These are phyloP conservation scores for Apotomis betuletana DNA, from an alignment of 2,888 invertebrate genomes.

Conservation along the genomic window DNA sequence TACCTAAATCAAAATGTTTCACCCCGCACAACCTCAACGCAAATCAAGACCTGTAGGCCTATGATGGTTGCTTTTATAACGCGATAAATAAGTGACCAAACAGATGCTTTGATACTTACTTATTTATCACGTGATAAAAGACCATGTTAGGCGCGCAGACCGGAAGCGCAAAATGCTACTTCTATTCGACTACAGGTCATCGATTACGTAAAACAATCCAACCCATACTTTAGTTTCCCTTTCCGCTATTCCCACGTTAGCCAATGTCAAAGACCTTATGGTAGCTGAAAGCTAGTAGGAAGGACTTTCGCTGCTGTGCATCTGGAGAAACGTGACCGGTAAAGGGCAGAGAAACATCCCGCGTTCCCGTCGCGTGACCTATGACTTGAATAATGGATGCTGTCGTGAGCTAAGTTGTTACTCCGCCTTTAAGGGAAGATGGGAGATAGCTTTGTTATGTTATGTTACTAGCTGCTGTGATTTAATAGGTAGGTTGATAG, in stretches of 20 bases:
- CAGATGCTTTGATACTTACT: too few relatives aligned
- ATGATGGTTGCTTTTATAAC: too few relatives aligned
- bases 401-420: conserved; percentile 33
- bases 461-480: background rate
- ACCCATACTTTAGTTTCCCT: conserved; percentile 46
- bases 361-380: conserved; percentile 63
- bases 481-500: too few relatives aligned
- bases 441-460: conserved; percentile 21
- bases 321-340: conserved; percentile 60
- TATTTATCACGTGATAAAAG: too few relatives aligned
- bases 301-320: conserved; percentile 61
- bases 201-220: conserved; percentile 41
- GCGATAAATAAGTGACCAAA: too few relatives aligned
- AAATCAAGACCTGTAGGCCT: too few relatives aligned
- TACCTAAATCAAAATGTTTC: too few relatives aligned
- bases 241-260: conserved; percentile 56
- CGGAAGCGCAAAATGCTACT: conserved; percentile 44
- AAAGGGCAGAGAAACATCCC: conserved; percentile 71
- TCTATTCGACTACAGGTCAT: conserved; percentile 47
- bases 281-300: conserved; percentile 60
- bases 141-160: background rate
- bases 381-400: conserved; percentile 48
- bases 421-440: conserved; percentile 20
- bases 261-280: conserved; percentile 50
- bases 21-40: too few relatives aligned